These are phyloP conservation scores for Hetaerina titia DNA, from an alignment of 2,888 invertebrate genomes.

Conservation along the genomic window DNA sequence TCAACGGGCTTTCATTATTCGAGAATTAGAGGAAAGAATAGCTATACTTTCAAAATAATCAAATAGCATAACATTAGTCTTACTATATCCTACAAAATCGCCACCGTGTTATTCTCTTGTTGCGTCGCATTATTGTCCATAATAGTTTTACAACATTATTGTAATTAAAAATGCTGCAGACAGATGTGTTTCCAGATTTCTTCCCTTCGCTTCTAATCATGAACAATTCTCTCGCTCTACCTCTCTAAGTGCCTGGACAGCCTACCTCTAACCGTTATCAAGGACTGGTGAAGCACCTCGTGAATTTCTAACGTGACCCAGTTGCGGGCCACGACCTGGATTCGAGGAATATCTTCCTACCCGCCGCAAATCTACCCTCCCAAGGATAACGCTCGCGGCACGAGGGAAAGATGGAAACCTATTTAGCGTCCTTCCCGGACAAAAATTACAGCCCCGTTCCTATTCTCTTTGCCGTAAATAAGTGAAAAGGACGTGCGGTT, in stretches of 20 bases:
- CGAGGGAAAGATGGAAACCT: neutral
- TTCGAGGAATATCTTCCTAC: neutral
- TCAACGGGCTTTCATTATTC: too few relatives aligned
- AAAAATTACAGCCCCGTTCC: neutral
- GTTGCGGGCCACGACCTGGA: conserved; percentile 23
- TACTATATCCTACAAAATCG: too few relatives aligned
- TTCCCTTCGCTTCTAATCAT: too few relatives aligned
- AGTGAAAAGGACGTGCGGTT: neutral
- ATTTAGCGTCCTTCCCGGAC: neutral
- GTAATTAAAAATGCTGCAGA: too few relatives aligned
- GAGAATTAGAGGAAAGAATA: too few relatives aligned
- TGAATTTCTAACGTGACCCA: conserved; percentile 7
- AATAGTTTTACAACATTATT: too few relatives aligned
- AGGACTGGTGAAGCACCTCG: neutral
- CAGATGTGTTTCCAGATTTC: too few relatives aligned
- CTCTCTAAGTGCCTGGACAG: neutral
- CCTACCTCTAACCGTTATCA: neutral
- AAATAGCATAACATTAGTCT: too few relatives aligned
- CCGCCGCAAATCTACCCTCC: neutral
- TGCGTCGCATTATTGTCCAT: too few relatives aligned
- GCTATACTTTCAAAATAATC: too few relatives aligned
- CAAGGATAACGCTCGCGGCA: neutral
- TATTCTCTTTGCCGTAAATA: neutral
- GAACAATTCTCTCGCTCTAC: neutral
- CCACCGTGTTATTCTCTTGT: too few relatives aligned